These are phyloP conservation scores for Trachymyrmex septentrionalis DNA, from an alignment of 1,140 invertebrate genomes.

Conservation along the genomic window DNA sequence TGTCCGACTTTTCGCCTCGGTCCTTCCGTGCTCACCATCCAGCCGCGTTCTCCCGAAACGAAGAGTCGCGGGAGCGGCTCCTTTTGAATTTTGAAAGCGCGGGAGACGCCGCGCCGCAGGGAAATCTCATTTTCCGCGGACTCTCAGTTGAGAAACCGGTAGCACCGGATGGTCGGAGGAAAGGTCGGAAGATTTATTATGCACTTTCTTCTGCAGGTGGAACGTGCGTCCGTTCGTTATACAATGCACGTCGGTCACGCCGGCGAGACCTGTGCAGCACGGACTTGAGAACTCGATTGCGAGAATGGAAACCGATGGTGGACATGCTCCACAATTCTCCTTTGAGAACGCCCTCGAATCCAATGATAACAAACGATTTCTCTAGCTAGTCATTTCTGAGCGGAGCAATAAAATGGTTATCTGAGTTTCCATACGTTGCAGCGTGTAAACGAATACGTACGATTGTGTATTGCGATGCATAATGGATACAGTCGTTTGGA, in stretches of 20 bases:
- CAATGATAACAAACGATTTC: slow-evolving; percentile 33
- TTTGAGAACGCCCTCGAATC: slow-evolving; percentile 12
- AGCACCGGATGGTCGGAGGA: slow-evolving; percentile 8
- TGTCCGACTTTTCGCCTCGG: slow-evolving; percentile 13
- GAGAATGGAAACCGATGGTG: neutral
- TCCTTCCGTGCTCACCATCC: neutral
- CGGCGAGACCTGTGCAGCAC: neutral
- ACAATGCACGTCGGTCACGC: slow-evolving; percentile 42
- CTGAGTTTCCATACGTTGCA: slow-evolving; percentile 15
- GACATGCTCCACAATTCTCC: neutral
- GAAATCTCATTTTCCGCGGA: slow-evolving; percentile 71
- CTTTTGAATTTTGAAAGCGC: slow-evolving; percentile 72
- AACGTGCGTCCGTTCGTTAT: slow-evolving; percentile 28
- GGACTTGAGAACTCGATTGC: slow-evolving; percentile 35
- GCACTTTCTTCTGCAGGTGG: slow-evolving; percentile 40
- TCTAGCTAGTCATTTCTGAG: neutral
- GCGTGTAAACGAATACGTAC: neutral
- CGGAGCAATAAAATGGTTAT: slow-evolving; percentile 26
- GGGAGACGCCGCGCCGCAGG: slow-evolving; percentile 35
- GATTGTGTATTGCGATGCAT: slow-evolving; percentile 1
- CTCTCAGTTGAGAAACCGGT: slow-evolving; percentile 13
- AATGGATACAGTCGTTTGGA: slow-evolving; percentile 33
- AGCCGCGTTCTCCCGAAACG: slow-evolving; percentile 4
- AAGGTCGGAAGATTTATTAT: slow-evolving; percentile 66
- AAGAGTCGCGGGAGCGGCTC: neutral